Evolutionary conservation across 2,113 vertebrate genomes (phyloP), one percentile per base, ranked within the genome.

Genomic region (Clinocottus analis): DNA sequence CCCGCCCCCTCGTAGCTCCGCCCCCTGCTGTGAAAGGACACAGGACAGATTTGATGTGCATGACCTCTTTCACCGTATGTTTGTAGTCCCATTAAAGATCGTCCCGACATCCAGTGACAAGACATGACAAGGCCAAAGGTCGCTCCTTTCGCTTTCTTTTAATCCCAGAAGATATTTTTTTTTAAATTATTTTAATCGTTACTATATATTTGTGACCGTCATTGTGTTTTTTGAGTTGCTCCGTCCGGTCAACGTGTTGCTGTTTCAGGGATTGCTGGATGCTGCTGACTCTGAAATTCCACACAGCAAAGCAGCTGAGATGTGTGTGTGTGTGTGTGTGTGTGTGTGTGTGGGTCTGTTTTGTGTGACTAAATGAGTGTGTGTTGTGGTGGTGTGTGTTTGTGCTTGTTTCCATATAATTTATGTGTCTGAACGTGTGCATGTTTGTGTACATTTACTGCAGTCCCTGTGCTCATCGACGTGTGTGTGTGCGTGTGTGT

Each of bases 231-330:
- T 45, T 4, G 5, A 33, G 29, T 11, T 39, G 67, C n/a, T n/a
- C n/a, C n/a, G n/a, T n/a, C n/a, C n/a, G n/a, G n/a, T n/a, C n/a
- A 77, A 33, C 10, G 41, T 37, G 79, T 56, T 79, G 67, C 62
- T 74, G 72, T 71, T 85, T 68, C 58, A 61, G 77, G 14, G 67
- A 41, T 37, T 45, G 60, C 61, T 37, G 35, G n/a, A 23, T 43
- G 39, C 63, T 87, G 81, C 86, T 85, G 85, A 87, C 77, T 43
- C 76, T 60, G 53, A 75, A 14, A 75, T 85, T 89, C 75, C 69
- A 11, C 2, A 62, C 56, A 31, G 69, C 39, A 65, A 37, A 66
- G 66, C 60, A 77, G 73, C 84, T 56, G 70, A 78, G 61, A 83
- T n/a, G 70, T 60, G 45, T 60, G 31, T 41, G 64, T 69, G 65